These are phyloP conservation scores for Lemur catta DNA, from an alignment of 2,797 vertebrate genomes.

Conservation along the genomic window DNA sequence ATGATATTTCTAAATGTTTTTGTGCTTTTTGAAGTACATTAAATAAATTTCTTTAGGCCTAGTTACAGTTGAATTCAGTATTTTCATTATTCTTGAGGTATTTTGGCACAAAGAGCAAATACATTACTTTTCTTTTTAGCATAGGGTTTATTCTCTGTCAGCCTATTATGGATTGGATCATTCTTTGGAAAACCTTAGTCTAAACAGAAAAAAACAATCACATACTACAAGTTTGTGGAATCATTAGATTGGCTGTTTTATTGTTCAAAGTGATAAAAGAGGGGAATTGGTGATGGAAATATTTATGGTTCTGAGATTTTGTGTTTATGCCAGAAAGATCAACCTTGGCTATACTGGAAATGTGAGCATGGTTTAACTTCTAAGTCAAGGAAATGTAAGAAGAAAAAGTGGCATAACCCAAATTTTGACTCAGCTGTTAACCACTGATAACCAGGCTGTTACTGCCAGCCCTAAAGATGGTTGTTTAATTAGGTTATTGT, in stretches of 20 bases:
- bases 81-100: conserved; percentile 55
- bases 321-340: conserved; percentile 37
- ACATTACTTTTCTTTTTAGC: conserved; percentile 13
- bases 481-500: conserved; percentile 39
- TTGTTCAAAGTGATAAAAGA: conserved; percentile 66
- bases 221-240: conserved; percentile 13
- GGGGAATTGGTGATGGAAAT: conserved; percentile 11
- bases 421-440: not conserved
- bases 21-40: not conserved
- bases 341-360: conserved; percentile 47
- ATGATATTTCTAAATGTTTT: conserved; percentile 58
- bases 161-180: conserved; percentile 66
- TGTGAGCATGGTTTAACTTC: conserved; percentile 24
- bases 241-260: conserved; percentile 44
- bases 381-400: not conserved
- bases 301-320: conserved; percentile 42
- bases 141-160: conserved; percentile 54
- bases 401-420: conserved; percentile 23
- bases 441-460: not conserved
- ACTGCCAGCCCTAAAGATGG: not conserved
- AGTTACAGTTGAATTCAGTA: conserved; percentile 59
- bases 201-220: conserved; percentile 19
- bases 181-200: conserved; percentile 65
- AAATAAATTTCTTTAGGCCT: conserved; percentile 40
- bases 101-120: conserved; percentile 35